phyloP scores from a whole-genome alignment of 2,888 invertebrate species.

The Choreutis nemorana region DNA sequence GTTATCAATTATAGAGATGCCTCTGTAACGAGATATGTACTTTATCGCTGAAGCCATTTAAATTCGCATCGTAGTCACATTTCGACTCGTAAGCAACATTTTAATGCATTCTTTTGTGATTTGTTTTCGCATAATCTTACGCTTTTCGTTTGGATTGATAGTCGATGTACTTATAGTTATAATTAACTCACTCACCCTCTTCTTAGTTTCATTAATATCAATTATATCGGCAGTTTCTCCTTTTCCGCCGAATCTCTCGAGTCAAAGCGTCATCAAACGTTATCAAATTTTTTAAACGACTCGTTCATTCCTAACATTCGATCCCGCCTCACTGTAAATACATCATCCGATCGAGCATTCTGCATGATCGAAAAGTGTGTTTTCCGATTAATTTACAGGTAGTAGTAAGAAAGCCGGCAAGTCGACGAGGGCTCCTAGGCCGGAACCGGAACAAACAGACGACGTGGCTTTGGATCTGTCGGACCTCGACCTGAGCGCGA shows the following conservation, averaged over 20 bases:
- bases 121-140: conserved; percentile 48
- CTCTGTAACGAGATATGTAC: conserved; percentile 41
- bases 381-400: conserved; percentile 61
- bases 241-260: too few relatives aligned
- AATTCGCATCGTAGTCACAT: conserved; percentile 44
- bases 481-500: conserved; percentile 72
- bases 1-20: conserved; percentile 48
- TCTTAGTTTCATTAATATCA: too few relatives aligned
- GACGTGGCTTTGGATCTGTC: conserved; percentile 60
- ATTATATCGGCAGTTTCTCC: too few relatives aligned
- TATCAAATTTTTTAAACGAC: too few relatives aligned
- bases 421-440: conserved; percentile 27
- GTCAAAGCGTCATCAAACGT: too few relatives aligned
- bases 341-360: conserved; percentile 52
- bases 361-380: conserved; percentile 67
- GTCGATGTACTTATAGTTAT: conserved; percentile 32
- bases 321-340: conserved; percentile 62
- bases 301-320: too few relatives aligned
- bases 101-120: conserved; percentile 58
- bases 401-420: conserved; percentile 50
- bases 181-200: too few relatives aligned
- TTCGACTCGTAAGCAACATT: conserved; percentile 53
- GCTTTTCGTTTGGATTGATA: conserved; percentile 51
- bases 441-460: conserved; percentile 21
- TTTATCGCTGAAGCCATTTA: conserved; percentile 40